Base-by-base conservation (phyloP, 2,113 vertebrate genomes). In the Mustela nigripes region DNA sequence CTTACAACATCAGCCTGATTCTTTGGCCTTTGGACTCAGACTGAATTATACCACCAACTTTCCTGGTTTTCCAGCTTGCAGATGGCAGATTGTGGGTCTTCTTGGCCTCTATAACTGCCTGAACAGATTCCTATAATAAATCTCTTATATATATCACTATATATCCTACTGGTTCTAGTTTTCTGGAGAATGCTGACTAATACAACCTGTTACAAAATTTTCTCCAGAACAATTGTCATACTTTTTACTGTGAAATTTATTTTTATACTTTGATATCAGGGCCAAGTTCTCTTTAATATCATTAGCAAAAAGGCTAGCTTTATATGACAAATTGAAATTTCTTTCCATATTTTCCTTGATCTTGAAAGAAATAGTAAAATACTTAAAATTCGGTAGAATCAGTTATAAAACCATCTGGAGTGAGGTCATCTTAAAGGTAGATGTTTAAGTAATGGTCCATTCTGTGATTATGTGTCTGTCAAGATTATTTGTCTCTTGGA, bases 401-500 rank as follows among this genome's bases (percentile, higher is more conserved):
- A 74, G 36, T 11, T 96, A 8, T 79, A 73, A 65, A 63, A 73
- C 6, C 48, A 22, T 71, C 28, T 56, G 50, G 15, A 71, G 19
- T 71, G 92, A 85, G 53, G 14, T 78, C 69, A 69, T 82, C 74
- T 94, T 92, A 69, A 94, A 92, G 58, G 53, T 56, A 56, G 53
- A 56, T 56, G 16, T 89, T 94, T n/a, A 84, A 69, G 50, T 58
- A 83, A 82, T 67, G 5, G 18, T 82, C 45, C 36, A 45, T 42
- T 96, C 14, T 89, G 48, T 62, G 33, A 60, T 53, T 84, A 31
- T 63, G 42, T 87, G 22, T 80, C 21, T 74, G 24, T 60, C 80
- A 73, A 94, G 89, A 69, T 71, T 63, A 71, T 76, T 90, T 95
- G 31, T 85, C 78, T 94, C 33, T 76, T 94, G n/a, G n/a, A 65